phyloP scores from a whole-genome alignment of 2,113 vertebrate species.

The Mus spicilegus region DNA sequence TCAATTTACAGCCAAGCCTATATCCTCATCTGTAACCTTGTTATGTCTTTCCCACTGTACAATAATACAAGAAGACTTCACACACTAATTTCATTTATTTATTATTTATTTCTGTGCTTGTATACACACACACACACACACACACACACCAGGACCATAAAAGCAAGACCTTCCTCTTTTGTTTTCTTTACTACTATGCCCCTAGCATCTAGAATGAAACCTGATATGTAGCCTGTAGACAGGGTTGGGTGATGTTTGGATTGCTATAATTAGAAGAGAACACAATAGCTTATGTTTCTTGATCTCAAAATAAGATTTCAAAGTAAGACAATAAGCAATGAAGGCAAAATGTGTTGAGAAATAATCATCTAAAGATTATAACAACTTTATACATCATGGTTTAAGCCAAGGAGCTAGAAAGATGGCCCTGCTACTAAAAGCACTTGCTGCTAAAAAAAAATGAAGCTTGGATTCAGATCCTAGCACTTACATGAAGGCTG shows the following conservation, averaged over 20 bases:
- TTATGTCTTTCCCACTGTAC: not conserved
- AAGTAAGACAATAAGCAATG: not conserved
- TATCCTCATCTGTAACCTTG: not conserved
- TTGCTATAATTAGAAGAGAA: not conserved
- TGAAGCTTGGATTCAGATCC: not conserved
- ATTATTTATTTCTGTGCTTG: not conserved
- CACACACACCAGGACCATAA: not conserved
- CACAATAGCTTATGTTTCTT: not conserved
- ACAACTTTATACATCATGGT: not conserved
- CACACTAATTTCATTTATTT: not conserved
- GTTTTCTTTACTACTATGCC: not conserved
- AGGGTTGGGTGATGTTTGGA: accelerated
- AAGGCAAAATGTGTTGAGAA: constrained; percentile 13
- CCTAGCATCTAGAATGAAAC: not conserved
- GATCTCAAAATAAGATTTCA: constrained; percentile 23
- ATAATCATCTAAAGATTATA: not conserved
- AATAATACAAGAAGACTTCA: not conserved
- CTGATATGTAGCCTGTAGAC: not conserved
- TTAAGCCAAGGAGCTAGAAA: not conserved
- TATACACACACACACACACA: not conserved
- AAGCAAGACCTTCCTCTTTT: not conserved
- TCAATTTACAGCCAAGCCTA: not conserved
- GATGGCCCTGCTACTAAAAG: not conserved
- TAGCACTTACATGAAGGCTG: not conserved
- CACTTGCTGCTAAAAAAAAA: not conserved